Base-by-base conservation (phyloP, 1,140 invertebrate genomes). In the Plectrocnemia conspersa region DNA sequence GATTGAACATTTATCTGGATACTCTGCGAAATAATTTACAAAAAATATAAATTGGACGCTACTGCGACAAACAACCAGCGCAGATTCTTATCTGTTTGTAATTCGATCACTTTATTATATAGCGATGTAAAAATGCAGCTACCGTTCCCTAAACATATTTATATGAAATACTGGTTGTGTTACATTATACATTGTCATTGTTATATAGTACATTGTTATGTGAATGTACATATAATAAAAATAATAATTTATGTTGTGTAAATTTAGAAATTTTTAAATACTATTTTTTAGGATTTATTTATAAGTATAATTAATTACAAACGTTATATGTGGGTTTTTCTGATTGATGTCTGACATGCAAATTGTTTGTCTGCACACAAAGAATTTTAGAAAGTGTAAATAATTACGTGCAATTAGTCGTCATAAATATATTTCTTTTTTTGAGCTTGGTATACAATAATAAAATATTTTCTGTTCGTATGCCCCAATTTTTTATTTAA, bases 31-130 rank as follows among this genome's bases (percentile, higher is more conserved):
- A n/a, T n/a, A n/a, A n/a, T 29, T n/a, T 29, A 29, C 6, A 6
- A 29, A 7, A 29, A 29, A 7, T 33, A 13, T 33, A 9, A 33
- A 33, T 3, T 33, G 32, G n/a, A 33, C 9, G 32, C 2, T 13
- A 33, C 16, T 33, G 32, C 32, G 32, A 13, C 16, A 2, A 33
- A 9, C 32, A 15, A 33, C 3, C 16, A 11, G 9, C 9, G 32
- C 19, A 22, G 45, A 36, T 50, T 38, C 21, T 19, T 38, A 50
- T 50, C 47, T 19, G n/a, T n/a, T n/a, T n/a, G 47, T 50, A 50
- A 50, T 50, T 50, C 27, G 47, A 50, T 50, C 36, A 50, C 47
- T 50, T 38, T 50, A 50, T 50, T 50, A 50, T 50, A 13, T 38
- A 15, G 35, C 35, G 15, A 5, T 13, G 35, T 9, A 38, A 38